Evolutionary conservation across 2,797 vertebrate genomes (phyloP).

Genomic region (Poeciliopsis paucimaculata): DNA sequence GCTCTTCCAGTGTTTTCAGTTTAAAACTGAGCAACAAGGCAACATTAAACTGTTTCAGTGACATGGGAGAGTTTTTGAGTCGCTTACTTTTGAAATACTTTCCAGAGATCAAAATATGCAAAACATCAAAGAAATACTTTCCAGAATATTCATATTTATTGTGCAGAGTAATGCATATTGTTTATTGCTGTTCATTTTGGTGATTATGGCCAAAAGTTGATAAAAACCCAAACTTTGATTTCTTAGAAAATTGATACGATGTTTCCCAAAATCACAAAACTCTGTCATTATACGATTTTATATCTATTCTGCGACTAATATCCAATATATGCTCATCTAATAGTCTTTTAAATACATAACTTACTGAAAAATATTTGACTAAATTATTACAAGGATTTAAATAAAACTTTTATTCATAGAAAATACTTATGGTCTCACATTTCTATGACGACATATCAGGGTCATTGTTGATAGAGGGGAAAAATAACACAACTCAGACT

Average conservation of each 20-base stretch:
- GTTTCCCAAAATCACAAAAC: neutral
- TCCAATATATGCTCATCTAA: neutral
- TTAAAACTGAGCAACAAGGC: conserved; percentile 53
- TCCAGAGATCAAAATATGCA: neutral
- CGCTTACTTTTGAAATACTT: neutral
- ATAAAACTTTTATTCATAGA: no score
- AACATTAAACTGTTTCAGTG: conserved; percentile 6
- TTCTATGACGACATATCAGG: no score
- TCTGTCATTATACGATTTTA: neutral
- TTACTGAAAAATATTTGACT: no score
- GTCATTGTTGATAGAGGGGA: no score
- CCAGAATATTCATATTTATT: neutral
- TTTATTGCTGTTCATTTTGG: neutral
- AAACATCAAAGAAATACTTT: neutral
- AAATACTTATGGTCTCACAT: no score
- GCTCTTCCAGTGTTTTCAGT: conserved; percentile 32
- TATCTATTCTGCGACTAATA: neutral
- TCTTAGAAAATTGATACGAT: neutral
- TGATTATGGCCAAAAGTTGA: neutral
- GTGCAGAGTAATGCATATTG: neutral
- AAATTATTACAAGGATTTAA: no score
- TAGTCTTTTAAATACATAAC: neutral
- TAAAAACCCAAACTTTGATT: neutral
- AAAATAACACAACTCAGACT: no score
- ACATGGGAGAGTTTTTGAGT: neutral